These are phyloP conservation scores for Tenthredo mesomela DNA, from an alignment of 2,888 invertebrate genomes.

Conservation along the genomic window DNA sequence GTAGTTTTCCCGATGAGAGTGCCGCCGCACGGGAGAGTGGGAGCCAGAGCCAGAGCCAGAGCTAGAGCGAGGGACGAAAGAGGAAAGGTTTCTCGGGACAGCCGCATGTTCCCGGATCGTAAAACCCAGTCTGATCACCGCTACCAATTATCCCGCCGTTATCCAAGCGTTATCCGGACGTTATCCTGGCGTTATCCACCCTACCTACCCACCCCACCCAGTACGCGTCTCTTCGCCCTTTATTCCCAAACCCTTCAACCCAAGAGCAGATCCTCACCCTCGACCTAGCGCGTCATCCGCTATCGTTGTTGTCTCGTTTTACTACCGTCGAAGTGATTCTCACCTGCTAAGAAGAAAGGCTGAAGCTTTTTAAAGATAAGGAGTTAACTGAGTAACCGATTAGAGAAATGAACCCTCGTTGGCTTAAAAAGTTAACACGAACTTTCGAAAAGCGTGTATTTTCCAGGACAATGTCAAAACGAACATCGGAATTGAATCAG, in stretches of 20 bases:
- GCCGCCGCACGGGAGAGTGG: constrained; percentile 54
- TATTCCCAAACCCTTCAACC: constrained; percentile 67
- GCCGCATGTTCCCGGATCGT: constrained; percentile 75
- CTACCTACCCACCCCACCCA: constrained; percentile 24
- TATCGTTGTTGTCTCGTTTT: constrained; percentile 73
- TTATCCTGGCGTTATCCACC: constrained; percentile 74
- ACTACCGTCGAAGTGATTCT: constrained; percentile 77
- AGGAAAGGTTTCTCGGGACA: constrained; percentile 59
- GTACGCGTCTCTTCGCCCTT: constrained; percentile 57
- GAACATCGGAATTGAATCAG: constrained; percentile 1
- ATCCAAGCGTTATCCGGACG: constrained; percentile 74
- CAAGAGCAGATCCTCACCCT: constrained; percentile 54
- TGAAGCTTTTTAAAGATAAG: constrained; percentile 55
- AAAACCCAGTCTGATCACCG: constrained; percentile 77
- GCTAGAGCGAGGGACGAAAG: constrained; percentile 50
- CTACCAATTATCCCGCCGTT: constrained; percentile 77
- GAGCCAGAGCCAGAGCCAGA: constrained; percentile 31
- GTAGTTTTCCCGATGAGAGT: constrained; percentile 57
- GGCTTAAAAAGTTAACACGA: not conserved
- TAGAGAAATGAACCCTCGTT: not conserved
- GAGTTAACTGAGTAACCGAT: constrained; percentile 1
- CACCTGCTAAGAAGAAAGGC: constrained; percentile 71
- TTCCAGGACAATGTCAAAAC: not conserved
- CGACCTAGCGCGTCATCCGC: constrained; percentile 56
- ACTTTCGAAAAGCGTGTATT: not conserved